Evolutionary conservation across 53 echinoderm and acorn worm genomes (phyloP), one percentile per base, ranked within the genome.

Genomic region (Holothuria leucospilota): DNA sequence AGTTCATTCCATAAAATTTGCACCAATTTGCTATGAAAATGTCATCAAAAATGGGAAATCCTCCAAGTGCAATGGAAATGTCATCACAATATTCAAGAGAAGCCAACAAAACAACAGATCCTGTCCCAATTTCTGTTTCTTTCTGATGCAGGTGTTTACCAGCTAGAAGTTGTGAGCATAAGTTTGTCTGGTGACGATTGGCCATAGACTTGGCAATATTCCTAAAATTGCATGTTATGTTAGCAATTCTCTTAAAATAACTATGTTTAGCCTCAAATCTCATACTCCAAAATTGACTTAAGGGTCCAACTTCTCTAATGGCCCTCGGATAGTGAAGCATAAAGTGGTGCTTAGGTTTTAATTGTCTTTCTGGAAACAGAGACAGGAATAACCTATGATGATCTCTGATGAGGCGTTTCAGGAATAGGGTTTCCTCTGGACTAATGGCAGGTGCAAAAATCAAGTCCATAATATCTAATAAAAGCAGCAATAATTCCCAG

Each of bases 251-350:
- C 77, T 77, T 77, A 26, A 63, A 75, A 63, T 34, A 77, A 42
- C 30, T 87, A 29, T 87, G 87, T 11, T 49, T 49, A 18, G 74
- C 74, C 46, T 74, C 74, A 74, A 85, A 88, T 58, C 68, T 58
- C 68, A 92, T 89, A 6, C 39, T 27, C 89, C 92, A 92, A 14
- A 86, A 82, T 51, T 89, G 73, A 10, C 12, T 56, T 20, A 92
- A 52, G 29, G 92, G 92, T 40, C 92, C 92, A 66, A 92, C 29
- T 39, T 82, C 82, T 14, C 65, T 72, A 71, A 85, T 82, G 2
- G 89, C 84, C 61, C 26, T 13, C 0, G 92, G 92, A 67, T 92
- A 89, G 62, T 92, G 92, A 14, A 89, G 26, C 86, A 89, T 74
- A 42, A 86, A 83, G 34, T 34, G 34, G 34, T 34, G 34, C 34